These are phyloP conservation scores for Ditylenchus dipsaci DNA, from an alignment of 1,140 invertebrate genomes.

Conservation along the genomic window DNA sequence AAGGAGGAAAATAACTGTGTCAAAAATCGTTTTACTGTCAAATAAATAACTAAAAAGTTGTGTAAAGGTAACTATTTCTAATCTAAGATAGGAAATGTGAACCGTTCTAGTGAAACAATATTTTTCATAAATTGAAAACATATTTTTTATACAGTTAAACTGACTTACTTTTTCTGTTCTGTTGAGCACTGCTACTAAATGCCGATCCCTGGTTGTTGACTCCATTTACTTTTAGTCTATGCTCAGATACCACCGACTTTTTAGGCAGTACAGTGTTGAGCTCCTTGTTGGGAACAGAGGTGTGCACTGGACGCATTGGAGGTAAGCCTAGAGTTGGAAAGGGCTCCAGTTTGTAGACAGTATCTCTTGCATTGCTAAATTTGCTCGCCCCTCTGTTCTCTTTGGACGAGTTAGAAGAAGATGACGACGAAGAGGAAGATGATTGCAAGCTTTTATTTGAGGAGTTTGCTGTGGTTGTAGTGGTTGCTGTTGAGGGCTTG, in stretches of 20 bases:
- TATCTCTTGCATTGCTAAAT: too few species aligned
- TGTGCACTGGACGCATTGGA: background rate
- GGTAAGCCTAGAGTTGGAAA: background rate
- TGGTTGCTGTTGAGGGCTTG: background rate
- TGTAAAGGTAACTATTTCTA: too few species aligned
- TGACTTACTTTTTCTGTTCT: constrained; percentile 21
- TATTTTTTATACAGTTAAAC: background rate
- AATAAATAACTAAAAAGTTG: too few species aligned
- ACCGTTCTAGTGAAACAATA: too few species aligned
- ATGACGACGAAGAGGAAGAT: too few species aligned
- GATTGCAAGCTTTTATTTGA: constrained; percentile 1
- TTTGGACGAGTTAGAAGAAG: background rate
- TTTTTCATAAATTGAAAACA: too few species aligned
- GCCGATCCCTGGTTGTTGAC: background rate
- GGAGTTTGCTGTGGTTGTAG: background rate
- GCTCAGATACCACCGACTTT: constrained; percentile 24
- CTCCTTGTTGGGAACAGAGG: too few species aligned
- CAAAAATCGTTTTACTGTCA: too few species aligned
- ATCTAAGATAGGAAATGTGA: too few species aligned
- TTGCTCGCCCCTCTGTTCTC: too few species aligned
- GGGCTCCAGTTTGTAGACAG: too few species aligned
- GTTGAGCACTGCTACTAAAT: constrained; percentile 10
- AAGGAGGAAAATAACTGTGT: too few species aligned
- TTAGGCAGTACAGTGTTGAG: background rate
- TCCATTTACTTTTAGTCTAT: constrained; percentile 12